phyloP scores from a whole-genome alignment of 2,888 invertebrate genomes.

The Eristalis arbustorum region DNA sequence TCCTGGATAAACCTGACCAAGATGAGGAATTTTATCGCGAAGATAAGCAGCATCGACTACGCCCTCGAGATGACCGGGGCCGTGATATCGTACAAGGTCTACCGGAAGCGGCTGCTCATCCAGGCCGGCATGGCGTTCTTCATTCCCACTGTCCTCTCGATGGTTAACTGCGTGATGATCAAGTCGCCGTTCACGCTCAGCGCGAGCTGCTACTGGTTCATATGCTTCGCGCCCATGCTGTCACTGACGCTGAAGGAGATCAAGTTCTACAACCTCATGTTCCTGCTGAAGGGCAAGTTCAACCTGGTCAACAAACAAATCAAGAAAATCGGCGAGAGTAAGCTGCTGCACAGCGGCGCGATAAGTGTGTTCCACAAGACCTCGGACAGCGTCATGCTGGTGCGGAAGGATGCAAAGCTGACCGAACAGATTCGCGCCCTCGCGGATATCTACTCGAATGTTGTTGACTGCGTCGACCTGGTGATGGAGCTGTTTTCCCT shows the following conservation, averaged over 20 bases:
- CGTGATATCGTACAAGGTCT: constrained; percentile 55
- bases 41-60: constrained; percentile 71
- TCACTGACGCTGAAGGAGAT: constrained; percentile 73
- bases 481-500: constrained; percentile 71
- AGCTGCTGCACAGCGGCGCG: background rate
- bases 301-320: constrained; percentile 63
- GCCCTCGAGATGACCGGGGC: constrained; percentile 51
- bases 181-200: constrained; percentile 42
- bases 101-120: constrained; percentile 66
- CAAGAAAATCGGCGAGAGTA: constrained; percentile 47
- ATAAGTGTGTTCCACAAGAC: background rate
- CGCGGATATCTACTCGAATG: constrained; percentile 69
- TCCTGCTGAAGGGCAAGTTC: constrained; percentile 72
- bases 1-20: constrained; percentile 70
- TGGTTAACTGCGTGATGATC: constrained; percentile 73
- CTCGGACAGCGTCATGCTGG: background rate
- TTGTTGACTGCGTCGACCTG: constrained; percentile 70
- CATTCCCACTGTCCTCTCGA: constrained; percentile 71
- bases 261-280: constrained; percentile 73
- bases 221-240: constrained; percentile 73
- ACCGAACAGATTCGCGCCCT: constrained; percentile 63
- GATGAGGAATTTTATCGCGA: constrained; percentile 61
- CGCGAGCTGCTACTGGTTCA: constrained; percentile 72
- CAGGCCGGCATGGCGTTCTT: constrained; percentile 65
- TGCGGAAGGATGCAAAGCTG: background rate